A percentile compares a stretch with the other conserved stretches of the same genome.
These are phyloP conservation scores for Megalurothrips usitatus DNA, from an alignment of 2,888 invertebrate species.

Conservation along the genomic window DNA sequence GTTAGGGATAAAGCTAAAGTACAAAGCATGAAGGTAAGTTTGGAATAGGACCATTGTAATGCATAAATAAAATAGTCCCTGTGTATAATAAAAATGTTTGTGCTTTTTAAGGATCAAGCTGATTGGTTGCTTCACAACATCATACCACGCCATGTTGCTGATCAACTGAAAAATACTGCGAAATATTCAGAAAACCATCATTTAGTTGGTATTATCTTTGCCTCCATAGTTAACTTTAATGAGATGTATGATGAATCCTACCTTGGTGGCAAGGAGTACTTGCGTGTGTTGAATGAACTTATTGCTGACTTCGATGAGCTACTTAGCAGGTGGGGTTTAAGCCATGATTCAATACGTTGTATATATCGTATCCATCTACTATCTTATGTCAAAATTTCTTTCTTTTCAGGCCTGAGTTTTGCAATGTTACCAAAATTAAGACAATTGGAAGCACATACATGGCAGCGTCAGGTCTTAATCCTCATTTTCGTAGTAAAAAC, in stretches of 20 bases:
- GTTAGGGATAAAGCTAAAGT: conserved; percentile 83
- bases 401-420: conserved; percentile 59
- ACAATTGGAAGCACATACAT: conserved; percentile 96
- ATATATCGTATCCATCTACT: too few species aligned
- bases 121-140: conserved; percentile 96
- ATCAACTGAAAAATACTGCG: conserved; percentile 85
- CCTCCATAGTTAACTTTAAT: conserved; percentile 93
- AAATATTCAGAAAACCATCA: conserved; percentile 92
- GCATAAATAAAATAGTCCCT: not conserved
- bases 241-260: conserved; percentile 98
- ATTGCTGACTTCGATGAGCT: conserved; percentile 87
- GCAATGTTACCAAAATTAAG: conserved; percentile 93
- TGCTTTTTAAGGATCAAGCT: conserved; percentile 69
- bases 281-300: conserved; percentile 90
- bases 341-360: not conserved
- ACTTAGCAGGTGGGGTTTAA: conserved; percentile 51
- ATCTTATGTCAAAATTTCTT: not conserved
- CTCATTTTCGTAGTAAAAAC: conserved; percentile 64
- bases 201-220: conserved; percentile 90
- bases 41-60: not conserved
- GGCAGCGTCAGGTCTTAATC: conserved; percentile 94
- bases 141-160: conserved; percentile 91
- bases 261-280: conserved; percentile 88
- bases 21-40: conserved; percentile 63
- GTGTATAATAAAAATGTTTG: not conserved